These are phyloP conservation scores for Oryzias curvinotus DNA, from an alignment of 2,113 vertebrate species.

Conservation along the genomic window DNA sequence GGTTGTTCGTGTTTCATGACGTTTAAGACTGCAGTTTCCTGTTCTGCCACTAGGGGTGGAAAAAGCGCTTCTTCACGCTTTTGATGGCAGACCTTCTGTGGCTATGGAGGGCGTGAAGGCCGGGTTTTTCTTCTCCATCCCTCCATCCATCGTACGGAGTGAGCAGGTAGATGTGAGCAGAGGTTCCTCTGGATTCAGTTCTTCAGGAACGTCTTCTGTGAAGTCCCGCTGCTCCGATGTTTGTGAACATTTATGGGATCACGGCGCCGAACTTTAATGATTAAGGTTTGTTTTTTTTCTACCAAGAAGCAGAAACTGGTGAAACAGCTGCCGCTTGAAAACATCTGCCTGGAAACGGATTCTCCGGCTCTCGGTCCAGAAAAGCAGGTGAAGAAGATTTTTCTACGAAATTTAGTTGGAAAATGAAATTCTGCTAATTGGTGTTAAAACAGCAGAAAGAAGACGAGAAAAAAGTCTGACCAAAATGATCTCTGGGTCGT, in stretches of 20 bases:
- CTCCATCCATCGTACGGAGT: slow-evolving; percentile 91
- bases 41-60: slow-evolving; percentile 79
- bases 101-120: slow-evolving; percentile 94
- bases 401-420: neutral
- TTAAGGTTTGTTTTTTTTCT: slow-evolving; percentile 56
- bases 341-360: slow-evolving; percentile 93
- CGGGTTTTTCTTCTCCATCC: slow-evolving; percentile 94
- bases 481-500: too few species aligned
- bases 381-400: slow-evolving; percentile 82
- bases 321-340: slow-evolving; percentile 90
- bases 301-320: slow-evolving; percentile 97
- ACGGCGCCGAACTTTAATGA: slow-evolving; percentile 12
- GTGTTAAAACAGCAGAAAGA: too few species aligned
- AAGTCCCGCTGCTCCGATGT: too few species aligned
- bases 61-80: slow-evolving; percentile 91
- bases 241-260: too few species aligned
- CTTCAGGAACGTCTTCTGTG: too few species aligned
- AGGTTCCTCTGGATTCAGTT: too few species aligned
- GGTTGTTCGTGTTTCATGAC: fast-evolving
- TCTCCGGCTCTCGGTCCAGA: slow-evolving; percentile 92
- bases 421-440: too few species aligned
- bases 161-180: slow-evolving; percentile 82
- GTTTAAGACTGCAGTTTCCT: slow-evolving; percentile 22
- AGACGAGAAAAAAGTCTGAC: too few species aligned
- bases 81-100: slow-evolving; percentile 91